A percentile compares a stretch with the other conserved stretches of the same genome.
Conservation (phyloP, 2,113 vertebrate genomes). For the Colistium nudipinnis region DNA sequence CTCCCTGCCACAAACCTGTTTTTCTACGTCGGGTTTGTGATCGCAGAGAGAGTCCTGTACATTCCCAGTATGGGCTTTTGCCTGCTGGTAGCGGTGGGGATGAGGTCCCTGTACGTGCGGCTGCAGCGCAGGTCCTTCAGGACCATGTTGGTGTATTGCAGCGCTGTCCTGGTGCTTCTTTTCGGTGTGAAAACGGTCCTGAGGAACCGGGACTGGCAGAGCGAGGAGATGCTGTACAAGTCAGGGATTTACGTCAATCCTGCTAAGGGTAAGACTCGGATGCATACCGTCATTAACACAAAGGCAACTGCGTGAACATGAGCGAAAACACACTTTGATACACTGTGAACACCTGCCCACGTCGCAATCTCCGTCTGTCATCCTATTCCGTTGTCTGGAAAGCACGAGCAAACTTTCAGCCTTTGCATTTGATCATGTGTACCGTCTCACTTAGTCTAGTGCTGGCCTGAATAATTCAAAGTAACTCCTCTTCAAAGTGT, state of each 20-base stretch:
- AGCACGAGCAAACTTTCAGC: neutral
- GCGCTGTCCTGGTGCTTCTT: constrained; percentile 88
- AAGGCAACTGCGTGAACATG: neutral
- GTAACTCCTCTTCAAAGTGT: constrained; percentile 40
- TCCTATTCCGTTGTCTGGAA: neutral
- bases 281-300: neutral
- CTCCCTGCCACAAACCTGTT: constrained; percentile 97
- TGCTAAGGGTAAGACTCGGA: constrained; percentile 91
- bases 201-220: constrained; percentile 97
- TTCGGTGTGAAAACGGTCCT: constrained; percentile 92
- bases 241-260: constrained; percentile 99
- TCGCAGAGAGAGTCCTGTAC: constrained; percentile 98
- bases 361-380: neutral
- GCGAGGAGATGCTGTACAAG: constrained; percentile 98
- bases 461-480: constrained; percentile 44
- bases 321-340: neutral
- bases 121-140: constrained; percentile 86
- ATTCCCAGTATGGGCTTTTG: constrained; percentile 99
- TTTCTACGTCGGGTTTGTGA: constrained; percentile 99
- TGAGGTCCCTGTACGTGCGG: constrained; percentile 89
- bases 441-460: neutral
- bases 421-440: constrained; percentile 14
- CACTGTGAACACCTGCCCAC: neutral
- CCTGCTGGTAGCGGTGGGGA: constrained; percentile 92
- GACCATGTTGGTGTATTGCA: constrained; percentile 88